phyloP scores from a whole-genome alignment of 1,140 invertebrate genomes.

The Drosophila virilis region DNA sequence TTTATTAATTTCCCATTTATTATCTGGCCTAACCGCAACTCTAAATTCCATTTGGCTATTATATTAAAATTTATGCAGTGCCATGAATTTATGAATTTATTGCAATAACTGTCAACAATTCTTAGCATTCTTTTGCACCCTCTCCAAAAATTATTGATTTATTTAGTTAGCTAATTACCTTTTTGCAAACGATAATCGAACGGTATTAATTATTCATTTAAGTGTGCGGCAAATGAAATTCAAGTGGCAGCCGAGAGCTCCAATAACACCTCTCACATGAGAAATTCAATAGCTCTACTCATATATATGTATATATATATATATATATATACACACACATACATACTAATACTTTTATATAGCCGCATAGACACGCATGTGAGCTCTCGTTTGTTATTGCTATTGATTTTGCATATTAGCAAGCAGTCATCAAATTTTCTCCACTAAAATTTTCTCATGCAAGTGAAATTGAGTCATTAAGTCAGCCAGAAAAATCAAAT shows the following conservation, averaged over 20 bases:
- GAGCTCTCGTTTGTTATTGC: neutral
- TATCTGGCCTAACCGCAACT: neutral
- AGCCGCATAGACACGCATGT: neutral
- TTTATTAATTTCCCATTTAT: neutral
- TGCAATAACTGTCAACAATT: constrained; percentile 18
- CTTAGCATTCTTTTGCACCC: neutral
- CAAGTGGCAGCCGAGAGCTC: neutral
- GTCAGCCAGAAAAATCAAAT: neutral
- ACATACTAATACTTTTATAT: neutral
- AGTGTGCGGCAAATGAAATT: constrained; percentile 11
- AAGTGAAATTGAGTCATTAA: constrained; percentile 57
- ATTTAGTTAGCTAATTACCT: constrained; percentile 61
- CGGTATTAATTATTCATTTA: constrained; percentile 51
- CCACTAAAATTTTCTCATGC: constrained; percentile 48
- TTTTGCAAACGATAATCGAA: constrained; percentile 53
- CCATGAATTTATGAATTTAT: neutral
- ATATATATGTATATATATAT: constrained; percentile 7
- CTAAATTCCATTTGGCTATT: constrained; percentile 1
- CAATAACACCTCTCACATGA: constrained; percentile 22
- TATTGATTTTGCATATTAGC: constrained; percentile 71
- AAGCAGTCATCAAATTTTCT: constrained; percentile 54
- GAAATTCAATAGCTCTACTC: constrained; percentile 28
- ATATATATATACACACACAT: neutral
- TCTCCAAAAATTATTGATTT: constrained; percentile 53
- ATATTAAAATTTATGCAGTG: constrained; percentile 6